Evolutionary conservation across 1,140 invertebrate species (phyloP), one percentile per base, ranked within the genome.

Genomic region (Cardiocondyla obscurior): DNA sequence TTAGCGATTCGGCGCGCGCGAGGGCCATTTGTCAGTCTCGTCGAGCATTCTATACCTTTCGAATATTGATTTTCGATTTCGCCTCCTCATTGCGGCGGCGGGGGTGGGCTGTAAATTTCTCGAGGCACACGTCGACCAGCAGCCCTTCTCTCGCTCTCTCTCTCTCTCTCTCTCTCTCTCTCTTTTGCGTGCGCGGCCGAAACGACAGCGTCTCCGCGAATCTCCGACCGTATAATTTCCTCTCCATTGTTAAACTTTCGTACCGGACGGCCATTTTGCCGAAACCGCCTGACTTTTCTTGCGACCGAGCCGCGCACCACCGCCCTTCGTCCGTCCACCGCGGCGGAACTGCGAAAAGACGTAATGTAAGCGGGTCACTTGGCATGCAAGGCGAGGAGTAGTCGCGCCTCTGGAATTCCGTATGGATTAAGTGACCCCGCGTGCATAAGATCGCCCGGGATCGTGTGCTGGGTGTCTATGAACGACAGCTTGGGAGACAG

Each of bases 401-500:
- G 79, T 85, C 85, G 82, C 79, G 74, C 58, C 85, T 6, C 60
- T 82, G 83, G 86, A 90, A 90, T 88, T 86, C 81, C 74, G 83
- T 89, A 89, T 88, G 86, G 88, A 90, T 90, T 88, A 89, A 90
- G 82, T 86, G 83, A 88, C 84, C 55, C 58, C 22, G 58, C 49
- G 79, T 62, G 79, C 83, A 58, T 81, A 87, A 88, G 73, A 74
- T 53, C 7, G 58, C 51, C 55, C 49, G 46, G 51, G 49, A 82
- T 82, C 67, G 85, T 42, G 65, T 64, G 74, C 58, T 64, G 57
- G 74, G 28, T 74, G 44, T 51, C 33, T 5, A 16, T n/a, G 16
- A 53, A 28, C 33, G 44, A 49, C 19, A 49, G 19, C 22, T 76
- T 36, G 72, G 33, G 39, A 36, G 58, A 36, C 49, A 55, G 25